Percentiles rank a stretch among this genome's conserved stretches.
Evolutionary conservation across 1,140 invertebrate genomes (phyloP).

Genomic region (Anthonomus grandis): DNA sequence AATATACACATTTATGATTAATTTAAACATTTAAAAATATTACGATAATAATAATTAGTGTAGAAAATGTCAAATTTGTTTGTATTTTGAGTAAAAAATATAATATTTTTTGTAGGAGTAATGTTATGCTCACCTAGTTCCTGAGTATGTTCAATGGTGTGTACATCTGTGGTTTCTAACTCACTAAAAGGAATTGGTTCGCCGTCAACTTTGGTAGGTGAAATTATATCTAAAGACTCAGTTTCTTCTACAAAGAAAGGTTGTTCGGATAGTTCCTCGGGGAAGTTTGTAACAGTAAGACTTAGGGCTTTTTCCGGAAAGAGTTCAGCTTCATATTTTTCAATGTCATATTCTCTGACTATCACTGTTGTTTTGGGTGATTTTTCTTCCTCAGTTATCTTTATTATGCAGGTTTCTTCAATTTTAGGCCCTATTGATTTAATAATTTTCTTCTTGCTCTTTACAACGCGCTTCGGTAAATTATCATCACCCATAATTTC

Average conservation of each 20-base stretch:
- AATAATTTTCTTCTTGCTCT: conserved; percentile 38
- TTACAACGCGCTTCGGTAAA: conserved; percentile 44
- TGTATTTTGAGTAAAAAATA: background rate
- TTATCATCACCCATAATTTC: conserved; percentile 49
- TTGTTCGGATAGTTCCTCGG: conserved; percentile 14
- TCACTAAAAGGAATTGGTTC: conserved; percentile 21
- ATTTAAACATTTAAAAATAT: background rate
- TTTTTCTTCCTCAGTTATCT: conserved; percentile 44
- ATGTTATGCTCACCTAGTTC: conserved; percentile 34
- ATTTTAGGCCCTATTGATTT: conserved; percentile 39
- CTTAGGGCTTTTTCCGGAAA: conserved; percentile 27
- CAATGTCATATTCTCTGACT: conserved; percentile 26
- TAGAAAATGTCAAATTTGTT: background rate
- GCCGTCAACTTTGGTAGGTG: no score
- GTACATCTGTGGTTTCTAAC: conserved; percentile 33
- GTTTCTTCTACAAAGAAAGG: no score
- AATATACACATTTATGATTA: no score
- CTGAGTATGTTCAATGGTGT: conserved; percentile 33
- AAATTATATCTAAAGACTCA: no score
- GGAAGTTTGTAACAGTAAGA: conserved; percentile 37
- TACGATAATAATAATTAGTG: background rate
- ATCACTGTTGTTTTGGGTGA: conserved; percentile 38
- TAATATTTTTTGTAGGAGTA: conserved; percentile 3
- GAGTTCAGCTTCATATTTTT: conserved; percentile 13
- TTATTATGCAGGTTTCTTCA: conserved; percentile 44